Conservation (phyloP, 2,113 vertebrate species). For the Fregetta grallaria region DNA sequence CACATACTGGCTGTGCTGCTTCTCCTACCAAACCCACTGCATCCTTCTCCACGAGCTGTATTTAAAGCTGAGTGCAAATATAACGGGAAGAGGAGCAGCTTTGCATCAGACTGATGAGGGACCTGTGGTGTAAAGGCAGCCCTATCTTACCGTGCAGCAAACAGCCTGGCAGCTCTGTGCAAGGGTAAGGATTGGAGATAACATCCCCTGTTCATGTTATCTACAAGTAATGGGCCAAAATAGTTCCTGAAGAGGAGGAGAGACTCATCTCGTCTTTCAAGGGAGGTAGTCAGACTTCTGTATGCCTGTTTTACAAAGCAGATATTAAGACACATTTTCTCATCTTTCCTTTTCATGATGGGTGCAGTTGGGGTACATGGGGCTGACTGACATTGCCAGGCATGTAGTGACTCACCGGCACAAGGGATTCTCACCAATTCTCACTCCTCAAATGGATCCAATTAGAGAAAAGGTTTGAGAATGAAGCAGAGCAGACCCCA, state of each 20-base stretch:
- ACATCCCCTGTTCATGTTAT: fast-evolving
- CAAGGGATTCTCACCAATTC: neutral
- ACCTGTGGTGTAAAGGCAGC: neutral
- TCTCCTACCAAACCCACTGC: neutral
- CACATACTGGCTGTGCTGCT: neutral
- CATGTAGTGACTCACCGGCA: neutral
- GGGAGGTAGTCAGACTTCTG: neutral
- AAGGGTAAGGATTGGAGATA: neutral
- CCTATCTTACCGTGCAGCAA: neutral
- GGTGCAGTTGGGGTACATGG: neutral
- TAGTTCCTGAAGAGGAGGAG: neutral
- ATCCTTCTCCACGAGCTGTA: neutral
- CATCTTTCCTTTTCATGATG: neutral
- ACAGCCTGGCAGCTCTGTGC: neutral
- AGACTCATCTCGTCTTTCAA: neutral
- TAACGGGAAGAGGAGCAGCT: neutral
- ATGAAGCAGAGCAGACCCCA: neutral
- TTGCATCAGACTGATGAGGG: neutral
- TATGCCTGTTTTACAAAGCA: neutral
- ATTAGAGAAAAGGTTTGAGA: neutral
- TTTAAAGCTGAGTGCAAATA: neutral
- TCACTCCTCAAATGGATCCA: neutral
- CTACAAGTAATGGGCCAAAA: neutral
- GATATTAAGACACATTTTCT: neutral
- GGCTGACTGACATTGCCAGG: neutral